These are phyloP conservation scores for Percopsis omiscomaycus DNA, from an alignment of 2,797 vertebrate genomes.

Conservation along the genomic window DNA sequence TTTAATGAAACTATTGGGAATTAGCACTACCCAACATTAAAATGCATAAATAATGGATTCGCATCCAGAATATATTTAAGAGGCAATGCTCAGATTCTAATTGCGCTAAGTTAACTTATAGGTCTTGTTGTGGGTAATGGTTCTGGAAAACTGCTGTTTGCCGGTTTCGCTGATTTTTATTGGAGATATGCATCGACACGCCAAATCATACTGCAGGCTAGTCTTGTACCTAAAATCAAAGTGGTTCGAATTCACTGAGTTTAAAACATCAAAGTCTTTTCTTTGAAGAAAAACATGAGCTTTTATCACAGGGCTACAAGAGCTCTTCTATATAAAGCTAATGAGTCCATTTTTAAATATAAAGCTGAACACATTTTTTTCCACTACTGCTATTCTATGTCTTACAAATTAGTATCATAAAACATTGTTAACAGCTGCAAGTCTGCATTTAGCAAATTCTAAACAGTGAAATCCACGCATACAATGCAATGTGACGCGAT, in stretches of 20 bases:
- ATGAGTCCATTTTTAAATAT: slow-evolving; percentile 19
- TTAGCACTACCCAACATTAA: slow-evolving; percentile 59
- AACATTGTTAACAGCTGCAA: slow-evolving; percentile 30
- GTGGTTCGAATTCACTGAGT: slow-evolving; percentile 48
- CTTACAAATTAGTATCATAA: slow-evolving; percentile 17
- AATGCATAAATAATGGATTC: slow-evolving; percentile 69
- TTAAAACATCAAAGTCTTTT: slow-evolving; percentile 59
- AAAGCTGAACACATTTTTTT: slow-evolving; percentile 20
- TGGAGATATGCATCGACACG: slow-evolving; percentile 46
- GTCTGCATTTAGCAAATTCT: slow-evolving; percentile 26
- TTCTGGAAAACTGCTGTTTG: slow-evolving; percentile 60
- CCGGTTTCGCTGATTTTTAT: slow-evolving; percentile 62
- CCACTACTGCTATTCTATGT: slow-evolving; percentile 7
- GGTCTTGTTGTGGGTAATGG: slow-evolving; percentile 55
- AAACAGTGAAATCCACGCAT: slow-evolving; percentile 19
- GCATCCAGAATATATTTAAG: slow-evolving; percentile 50
- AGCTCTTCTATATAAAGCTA: slow-evolving; percentile 28
- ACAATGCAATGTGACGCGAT: slow-evolving; percentile 35
- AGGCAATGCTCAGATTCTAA: slow-evolving; percentile 49
- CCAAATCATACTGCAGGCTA: slow-evolving; percentile 60
- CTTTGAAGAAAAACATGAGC: slow-evolving; percentile 34
- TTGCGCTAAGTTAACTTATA: slow-evolving; percentile 54
- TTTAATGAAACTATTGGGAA: slow-evolving; percentile 70
- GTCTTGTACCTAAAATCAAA: slow-evolving; percentile 58
- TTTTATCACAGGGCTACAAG: slow-evolving; percentile 18